Evolutionary conservation across 2,888 invertebrate species (phyloP).

Genomic region (Amblyteles armatorius): DNA sequence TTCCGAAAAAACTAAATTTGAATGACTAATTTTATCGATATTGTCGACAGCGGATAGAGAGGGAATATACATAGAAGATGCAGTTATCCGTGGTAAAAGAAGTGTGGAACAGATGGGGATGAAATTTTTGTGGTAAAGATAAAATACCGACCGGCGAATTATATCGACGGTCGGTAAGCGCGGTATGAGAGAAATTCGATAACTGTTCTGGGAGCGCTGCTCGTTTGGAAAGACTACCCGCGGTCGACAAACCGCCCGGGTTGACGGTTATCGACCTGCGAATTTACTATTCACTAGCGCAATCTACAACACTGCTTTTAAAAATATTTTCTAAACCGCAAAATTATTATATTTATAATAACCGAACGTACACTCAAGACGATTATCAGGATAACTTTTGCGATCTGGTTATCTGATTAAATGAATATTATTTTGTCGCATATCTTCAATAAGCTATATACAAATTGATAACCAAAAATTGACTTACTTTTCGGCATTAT

Average conservation of each 20-base stretch:
- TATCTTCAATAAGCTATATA: neutral
- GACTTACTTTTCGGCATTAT: neutral
- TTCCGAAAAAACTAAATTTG: slow-evolving; percentile 34
- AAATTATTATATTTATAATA: neutral
- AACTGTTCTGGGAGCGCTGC: neutral
- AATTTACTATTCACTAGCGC: neutral
- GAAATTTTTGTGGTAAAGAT: neutral
- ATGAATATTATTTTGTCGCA: neutral
- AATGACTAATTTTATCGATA: slow-evolving; percentile 19
- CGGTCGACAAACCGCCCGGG: neutral
- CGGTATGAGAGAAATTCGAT: neutral
- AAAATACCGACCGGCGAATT: slow-evolving; percentile 16
- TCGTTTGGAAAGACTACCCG: neutral
- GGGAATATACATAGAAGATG: slow-evolving; percentile 22
- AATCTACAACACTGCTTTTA: neutral
- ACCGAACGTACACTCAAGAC: neutral
- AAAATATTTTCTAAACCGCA: neutral
- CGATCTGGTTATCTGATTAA: neutral
- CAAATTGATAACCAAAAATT: neutral
- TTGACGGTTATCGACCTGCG: slow-evolving; percentile 1
- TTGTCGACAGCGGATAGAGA: slow-evolving; percentile 1
- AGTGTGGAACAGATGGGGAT: neutral
- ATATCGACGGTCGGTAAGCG: neutral
- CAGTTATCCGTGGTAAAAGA: neutral
- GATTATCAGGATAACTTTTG: neutral